A percentile compares a stretch with the other conserved stretches of the same genome.
phyloP scores from a whole-genome alignment of 2,797 vertebrate species.

The Fringilla coelebs region DNA sequence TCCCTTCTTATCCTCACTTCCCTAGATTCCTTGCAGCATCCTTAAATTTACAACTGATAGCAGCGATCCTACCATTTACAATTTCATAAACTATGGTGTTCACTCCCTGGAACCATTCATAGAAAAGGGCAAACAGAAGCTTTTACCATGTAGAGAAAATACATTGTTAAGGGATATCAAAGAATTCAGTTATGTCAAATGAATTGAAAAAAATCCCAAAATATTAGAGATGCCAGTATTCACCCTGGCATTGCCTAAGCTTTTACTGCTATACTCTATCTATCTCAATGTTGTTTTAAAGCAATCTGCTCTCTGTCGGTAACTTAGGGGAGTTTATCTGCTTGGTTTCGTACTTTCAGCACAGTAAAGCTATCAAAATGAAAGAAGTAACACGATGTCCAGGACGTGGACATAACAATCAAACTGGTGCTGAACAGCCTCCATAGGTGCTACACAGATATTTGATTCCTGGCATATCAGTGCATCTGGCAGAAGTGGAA shows the following conservation, averaged over 20 bases:
- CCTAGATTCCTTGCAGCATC: not conserved
- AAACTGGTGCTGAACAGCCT: not conserved
- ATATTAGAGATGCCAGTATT: not conserved
- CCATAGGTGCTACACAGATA: not conserved
- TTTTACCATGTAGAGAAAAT: not conserved
- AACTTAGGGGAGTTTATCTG: not conserved
- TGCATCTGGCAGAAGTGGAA: not conserved
- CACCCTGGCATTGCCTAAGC: not conserved
- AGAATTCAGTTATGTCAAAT: not conserved
- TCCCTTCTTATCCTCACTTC: not conserved
- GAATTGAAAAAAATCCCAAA: not conserved
- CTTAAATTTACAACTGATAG: not conserved
- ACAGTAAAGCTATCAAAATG: not conserved
- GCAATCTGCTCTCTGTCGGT: not conserved
- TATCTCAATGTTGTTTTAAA: not conserved
- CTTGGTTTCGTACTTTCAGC: not conserved
- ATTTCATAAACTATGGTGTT: not conserved
- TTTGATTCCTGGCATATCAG: not conserved
- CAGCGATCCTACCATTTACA: not conserved
- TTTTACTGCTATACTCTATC: not conserved
- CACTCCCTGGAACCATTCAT: not conserved
- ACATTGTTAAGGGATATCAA: not conserved
- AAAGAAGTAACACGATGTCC: not conserved
- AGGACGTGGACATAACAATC: fast-evolving
- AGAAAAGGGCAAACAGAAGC: not conserved